Evolutionary conservation across 2,888 invertebrate genomes (phyloP).

Genomic region (Thymelicus sylvestris): DNA sequence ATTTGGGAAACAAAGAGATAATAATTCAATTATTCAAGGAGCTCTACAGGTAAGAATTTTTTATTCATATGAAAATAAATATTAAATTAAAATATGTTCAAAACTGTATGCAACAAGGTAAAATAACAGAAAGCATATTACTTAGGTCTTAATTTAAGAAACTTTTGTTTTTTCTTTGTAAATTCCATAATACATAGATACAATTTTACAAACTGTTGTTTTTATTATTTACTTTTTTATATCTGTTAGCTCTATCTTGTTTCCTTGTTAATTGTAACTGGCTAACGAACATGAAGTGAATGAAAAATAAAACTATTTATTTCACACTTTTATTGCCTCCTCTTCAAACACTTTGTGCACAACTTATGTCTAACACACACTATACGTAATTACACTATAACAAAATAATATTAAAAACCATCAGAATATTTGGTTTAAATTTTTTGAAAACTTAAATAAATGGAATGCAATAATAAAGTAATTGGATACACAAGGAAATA

Average conservation of each 20-base stretch:
- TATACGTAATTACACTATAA: constrained; percentile 18
- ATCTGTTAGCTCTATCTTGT: too few relatives aligned
- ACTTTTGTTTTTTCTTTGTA: constrained; percentile 28
- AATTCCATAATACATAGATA: constrained; percentile 26
- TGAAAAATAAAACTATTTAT: constrained; percentile 14
- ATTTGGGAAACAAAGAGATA: too few relatives aligned
- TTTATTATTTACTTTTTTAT: background rate
- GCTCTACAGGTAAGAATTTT: too few relatives aligned
- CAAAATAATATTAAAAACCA: constrained; percentile 31
- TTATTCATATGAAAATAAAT: too few relatives aligned
- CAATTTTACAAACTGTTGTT: constrained; percentile 14
- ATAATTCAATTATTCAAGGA: too few relatives aligned
- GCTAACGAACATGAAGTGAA: background rate
- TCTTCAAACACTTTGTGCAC: constrained; percentile 21
- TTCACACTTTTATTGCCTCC: constrained; percentile 34
- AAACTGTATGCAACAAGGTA: background rate
- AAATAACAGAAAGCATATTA: too few relatives aligned
- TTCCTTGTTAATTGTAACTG: too few relatives aligned
- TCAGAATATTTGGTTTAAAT: background rate
- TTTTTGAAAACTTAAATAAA: background rate
- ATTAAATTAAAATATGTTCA: background rate
- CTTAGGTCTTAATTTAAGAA: background rate
- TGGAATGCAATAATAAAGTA: constrained; percentile 6
- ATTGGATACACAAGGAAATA: background rate
- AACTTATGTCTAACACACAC: constrained; percentile 12